A percentile compares a stretch with the other conserved stretches of the same genome.
Conservation (phyloP, 2,797 vertebrate species). For the Thripadectes ignobilis region DNA sequence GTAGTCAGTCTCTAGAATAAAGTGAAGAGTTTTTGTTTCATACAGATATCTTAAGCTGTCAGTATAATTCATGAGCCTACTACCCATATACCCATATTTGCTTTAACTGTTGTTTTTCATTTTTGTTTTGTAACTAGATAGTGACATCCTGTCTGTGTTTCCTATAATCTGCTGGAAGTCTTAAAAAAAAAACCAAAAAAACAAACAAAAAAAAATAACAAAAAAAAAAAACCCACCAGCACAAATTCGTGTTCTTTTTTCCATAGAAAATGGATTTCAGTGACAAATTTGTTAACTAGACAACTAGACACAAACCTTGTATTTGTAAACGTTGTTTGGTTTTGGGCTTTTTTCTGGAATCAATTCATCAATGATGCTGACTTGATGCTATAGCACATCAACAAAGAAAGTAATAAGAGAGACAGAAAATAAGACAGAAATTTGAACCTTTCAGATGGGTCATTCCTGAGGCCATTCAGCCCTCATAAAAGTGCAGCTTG, state of each 20-base stretch:
- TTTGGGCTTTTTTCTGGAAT: background rate
- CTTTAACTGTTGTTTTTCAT: background rate
- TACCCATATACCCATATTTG: background rate
- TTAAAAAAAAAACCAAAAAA: background rate
- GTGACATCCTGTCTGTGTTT: background rate
- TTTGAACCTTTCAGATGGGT: background rate
- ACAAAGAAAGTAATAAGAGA: background rate
- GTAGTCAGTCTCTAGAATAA: background rate
- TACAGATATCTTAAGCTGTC: background rate
- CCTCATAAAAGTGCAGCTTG: background rate
- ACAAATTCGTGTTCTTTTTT: background rate
- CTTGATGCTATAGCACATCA: background rate
- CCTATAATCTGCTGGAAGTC: background rate
- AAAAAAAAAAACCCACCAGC: background rate
- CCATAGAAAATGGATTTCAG: background rate
- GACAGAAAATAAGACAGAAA: background rate
- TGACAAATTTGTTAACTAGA: conserved; percentile 30
- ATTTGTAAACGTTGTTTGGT: background rate
- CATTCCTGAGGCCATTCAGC: background rate
- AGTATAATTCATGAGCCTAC: background rate
- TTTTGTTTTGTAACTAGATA: background rate
- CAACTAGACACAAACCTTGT: background rate
- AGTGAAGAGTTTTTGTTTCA: background rate
- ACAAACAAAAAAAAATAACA: background rate
- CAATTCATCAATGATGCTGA: conserved; percentile 32